Percentiles rank a stretch among this genome's conserved stretches.
These are phyloP conservation scores for Clupea harengus DNA, from an alignment of 2,113 vertebrate species.

Conservation along the genomic window DNA sequence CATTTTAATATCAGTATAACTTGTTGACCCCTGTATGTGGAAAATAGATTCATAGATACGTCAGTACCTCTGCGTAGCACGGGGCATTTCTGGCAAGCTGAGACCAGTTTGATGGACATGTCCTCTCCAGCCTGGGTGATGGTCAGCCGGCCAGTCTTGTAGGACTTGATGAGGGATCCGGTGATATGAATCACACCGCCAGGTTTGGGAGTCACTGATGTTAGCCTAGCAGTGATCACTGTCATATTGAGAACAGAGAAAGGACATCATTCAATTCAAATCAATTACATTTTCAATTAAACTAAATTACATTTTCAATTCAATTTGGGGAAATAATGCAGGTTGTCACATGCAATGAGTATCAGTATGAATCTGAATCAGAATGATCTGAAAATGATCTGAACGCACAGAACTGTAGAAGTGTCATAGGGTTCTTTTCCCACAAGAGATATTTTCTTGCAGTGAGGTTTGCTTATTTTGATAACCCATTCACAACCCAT, in stretches of 20 bases:
- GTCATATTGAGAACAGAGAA: conserved; percentile 21
- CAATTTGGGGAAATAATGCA: no score
- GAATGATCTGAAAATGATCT: background rate
- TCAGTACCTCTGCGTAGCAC: conserved; percentile 66
- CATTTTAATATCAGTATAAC: background rate
- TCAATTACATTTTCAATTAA: no score
- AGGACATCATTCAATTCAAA: background rate
- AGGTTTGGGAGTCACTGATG: conserved; percentile 62
- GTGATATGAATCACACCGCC: conserved; percentile 62
- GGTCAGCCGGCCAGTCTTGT: conserved; percentile 74
- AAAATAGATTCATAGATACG: background rate
- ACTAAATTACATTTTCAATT: no score
- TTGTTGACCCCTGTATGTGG: background rate
- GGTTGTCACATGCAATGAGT: no score
- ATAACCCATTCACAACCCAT: background rate
- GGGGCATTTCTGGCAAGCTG: conserved; percentile 81
- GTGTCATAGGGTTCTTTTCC: background rate
- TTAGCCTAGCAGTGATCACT: conserved; percentile 82
- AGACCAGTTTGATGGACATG: conserved; percentile 72
- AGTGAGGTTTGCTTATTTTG: background rate
- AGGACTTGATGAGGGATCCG: conserved; percentile 71
- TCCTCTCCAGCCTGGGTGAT: conserved; percentile 70
- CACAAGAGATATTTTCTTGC: background rate
- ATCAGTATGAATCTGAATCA: background rate
- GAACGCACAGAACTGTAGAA: no score